Base-by-base conservation (phyloP, 2,888 invertebrate genomes). In the Parthenolecanium corni region DNA sequence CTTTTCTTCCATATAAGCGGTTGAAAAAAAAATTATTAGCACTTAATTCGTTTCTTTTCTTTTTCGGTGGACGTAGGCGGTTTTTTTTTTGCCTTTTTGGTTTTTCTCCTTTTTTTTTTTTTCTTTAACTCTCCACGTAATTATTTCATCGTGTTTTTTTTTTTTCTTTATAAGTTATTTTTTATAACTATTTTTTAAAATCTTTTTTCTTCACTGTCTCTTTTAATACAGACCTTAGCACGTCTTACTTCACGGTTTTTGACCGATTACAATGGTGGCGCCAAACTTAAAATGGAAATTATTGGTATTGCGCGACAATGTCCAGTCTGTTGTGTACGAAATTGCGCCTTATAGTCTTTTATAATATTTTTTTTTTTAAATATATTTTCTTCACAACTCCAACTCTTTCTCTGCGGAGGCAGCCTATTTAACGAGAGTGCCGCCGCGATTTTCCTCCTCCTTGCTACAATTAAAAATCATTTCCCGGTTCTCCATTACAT, bases 231-330 rank as follows among this genome's bases (percentile, higher is more conserved):
- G 20, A 47, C 46, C 31, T 31, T 46, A 47, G 36, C 58, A 58
- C 58, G 58, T 58, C 47, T 58, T 58, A 44, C 58, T 58, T 58
- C 58, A 58, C 58, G 58, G 47, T 58, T 58, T 47, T 58, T 58
- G 21, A 42, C 47, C 58, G 44, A 58, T 47, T 20, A 58, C 47
- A 58, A 58, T 58, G 47, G 58, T 58, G 58, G 58, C 58, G 58
- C 58, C 58, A 58, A 58, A 58, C 47, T 58, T 58, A 16, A 58
- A 46, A 58, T 58, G 58, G 23, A 36, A 58, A 58, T 58, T 58
- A 58, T 49, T 58, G 44, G 58, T 58, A 58, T 58, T 58, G 58
- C 46, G 58, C 58, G 58, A 58, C 58, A 46, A 47, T 47, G 58
- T 58, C 58, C 58, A 24, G 31, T 16, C 36, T 5, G 46, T 2